A percentile compares a stretch with the other conserved stretches of the same genome.
Conservation (phyloP, 2,797 vertebrate genomes). For the Phyllotis vaccarum region DNA sequence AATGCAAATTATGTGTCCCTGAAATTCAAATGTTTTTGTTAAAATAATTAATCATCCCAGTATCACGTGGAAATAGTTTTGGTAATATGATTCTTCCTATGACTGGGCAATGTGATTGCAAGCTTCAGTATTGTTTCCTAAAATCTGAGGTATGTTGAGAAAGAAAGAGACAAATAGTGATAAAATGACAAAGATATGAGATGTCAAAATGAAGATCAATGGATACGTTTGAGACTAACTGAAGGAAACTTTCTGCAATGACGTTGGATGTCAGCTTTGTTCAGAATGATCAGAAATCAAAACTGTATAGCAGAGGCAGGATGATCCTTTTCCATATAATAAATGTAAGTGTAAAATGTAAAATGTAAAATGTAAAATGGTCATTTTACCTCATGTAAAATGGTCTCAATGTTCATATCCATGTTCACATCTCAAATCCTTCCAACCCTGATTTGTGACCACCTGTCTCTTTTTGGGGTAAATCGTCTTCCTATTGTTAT, state of each 20-base stretch:
- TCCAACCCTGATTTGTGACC: background rate
- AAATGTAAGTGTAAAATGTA: conserved; percentile 11
- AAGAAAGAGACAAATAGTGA: background rate
- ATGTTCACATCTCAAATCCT: background rate
- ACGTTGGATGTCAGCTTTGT: background rate
- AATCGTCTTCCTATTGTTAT: background rate
- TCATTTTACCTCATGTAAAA: background rate
- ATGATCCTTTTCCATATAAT: background rate
- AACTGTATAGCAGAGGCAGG: background rate
- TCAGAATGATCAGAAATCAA: background rate
- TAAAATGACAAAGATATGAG: background rate
- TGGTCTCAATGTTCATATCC: background rate
- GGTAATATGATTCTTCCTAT: background rate
- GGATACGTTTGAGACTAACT: background rate
- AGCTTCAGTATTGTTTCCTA: background rate
- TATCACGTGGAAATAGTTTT: background rate
- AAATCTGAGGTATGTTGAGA: background rate
- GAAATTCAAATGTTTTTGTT: background rate
- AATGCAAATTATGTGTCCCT: background rate
- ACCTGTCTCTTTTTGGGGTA: background rate
- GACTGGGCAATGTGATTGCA: background rate
- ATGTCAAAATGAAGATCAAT: background rate
- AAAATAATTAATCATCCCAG: background rate
- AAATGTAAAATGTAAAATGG: no score
- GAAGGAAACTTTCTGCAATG: background rate